Conservation (phyloP, 1,140 invertebrate species). For the Calephelis virginiensis region DNA sequence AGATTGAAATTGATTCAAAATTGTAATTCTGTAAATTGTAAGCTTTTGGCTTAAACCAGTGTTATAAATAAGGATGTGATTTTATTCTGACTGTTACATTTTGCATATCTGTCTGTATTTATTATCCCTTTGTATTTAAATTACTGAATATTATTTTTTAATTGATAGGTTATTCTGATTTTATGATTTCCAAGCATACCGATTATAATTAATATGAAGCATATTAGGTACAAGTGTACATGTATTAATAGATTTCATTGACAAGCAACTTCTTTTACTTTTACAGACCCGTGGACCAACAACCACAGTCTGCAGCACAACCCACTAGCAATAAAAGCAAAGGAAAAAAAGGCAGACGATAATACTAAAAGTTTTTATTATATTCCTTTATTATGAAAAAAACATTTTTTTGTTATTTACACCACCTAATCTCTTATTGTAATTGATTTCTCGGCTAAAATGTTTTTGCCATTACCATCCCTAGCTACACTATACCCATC, state of each 20-base stretch:
- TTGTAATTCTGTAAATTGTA: too few species aligned
- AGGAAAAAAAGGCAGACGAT: constrained; percentile 72
- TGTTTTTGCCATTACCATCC: constrained; percentile 64
- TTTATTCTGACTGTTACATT: too few species aligned
- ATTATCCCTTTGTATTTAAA: too few species aligned
- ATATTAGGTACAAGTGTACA: too few species aligned
- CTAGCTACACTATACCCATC: constrained; percentile 71
- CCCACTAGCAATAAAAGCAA: constrained; percentile 62
- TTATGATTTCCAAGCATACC: too few species aligned
- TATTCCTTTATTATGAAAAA: constrained; percentile 25
- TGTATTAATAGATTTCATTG: background rate
- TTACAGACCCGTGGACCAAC: constrained; percentile 69
- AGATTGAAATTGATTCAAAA: too few species aligned
- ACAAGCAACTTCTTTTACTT: constrained; percentile 14
- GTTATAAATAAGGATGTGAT: too few species aligned
- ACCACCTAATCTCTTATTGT: constrained; percentile 40
- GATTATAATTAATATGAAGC: too few species aligned
- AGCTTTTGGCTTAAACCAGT: too few species aligned
- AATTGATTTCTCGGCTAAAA: constrained; percentile 53
- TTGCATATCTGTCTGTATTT: too few species aligned
- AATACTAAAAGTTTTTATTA: constrained; percentile 29
- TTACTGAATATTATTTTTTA: too few species aligned
- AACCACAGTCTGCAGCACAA: constrained; percentile 52
- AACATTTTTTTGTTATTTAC: constrained; percentile 19
- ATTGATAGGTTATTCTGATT: too few species aligned